Evolutionary conservation across 2,888 invertebrate species (phyloP), one percentile per base, ranked within the genome.

Genomic region (Conistra vaccinii): DNA sequence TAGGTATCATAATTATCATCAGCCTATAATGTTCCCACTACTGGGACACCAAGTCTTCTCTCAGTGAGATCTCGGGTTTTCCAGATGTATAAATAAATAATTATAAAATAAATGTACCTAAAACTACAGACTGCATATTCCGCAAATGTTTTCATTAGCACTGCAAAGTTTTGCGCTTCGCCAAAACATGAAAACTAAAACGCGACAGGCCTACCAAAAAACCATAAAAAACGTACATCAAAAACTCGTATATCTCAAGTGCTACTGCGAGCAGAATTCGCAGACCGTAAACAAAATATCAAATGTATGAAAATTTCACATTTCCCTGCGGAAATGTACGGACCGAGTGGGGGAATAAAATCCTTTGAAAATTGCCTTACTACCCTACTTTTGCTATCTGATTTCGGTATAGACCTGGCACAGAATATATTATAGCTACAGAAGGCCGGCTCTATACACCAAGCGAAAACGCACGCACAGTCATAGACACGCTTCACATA

Each of bases 241-340:
- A 81, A 81, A 69, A 61, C 75, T 69, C 70, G 55, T 81, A 70
- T 68, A 65, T 69, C 58, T 55, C 57, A 62, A 85, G 57, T 60
- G 58, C 65, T 60, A 55, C 73, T 71, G 42, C 70, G 73, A 61
- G 26, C 53, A 4, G 32, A 35, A 66, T 85, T 85, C 85, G 70
- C 73, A 73, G 69, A 14, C 71, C 69, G 74, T 85, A 87, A 85
- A 85, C 85, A 81, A 86, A 82, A 85, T 87, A 87, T 87, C 69
- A 81, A 87, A 85, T 81, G 68, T 85, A 85, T 76, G 82, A 76
- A 85, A 65, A 70, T 74, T 76, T 74, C 73, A 39, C 67, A 87
- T 85, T 85, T 84, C 85, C 87, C 85, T 23, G 10, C 65, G 85
- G 85, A 85, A 81, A 81, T 81, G 63, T 76, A 74, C 73, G 26